Base-by-base conservation (phyloP, 2,888 invertebrate genomes). In the Antheraea assamensis region DNA sequence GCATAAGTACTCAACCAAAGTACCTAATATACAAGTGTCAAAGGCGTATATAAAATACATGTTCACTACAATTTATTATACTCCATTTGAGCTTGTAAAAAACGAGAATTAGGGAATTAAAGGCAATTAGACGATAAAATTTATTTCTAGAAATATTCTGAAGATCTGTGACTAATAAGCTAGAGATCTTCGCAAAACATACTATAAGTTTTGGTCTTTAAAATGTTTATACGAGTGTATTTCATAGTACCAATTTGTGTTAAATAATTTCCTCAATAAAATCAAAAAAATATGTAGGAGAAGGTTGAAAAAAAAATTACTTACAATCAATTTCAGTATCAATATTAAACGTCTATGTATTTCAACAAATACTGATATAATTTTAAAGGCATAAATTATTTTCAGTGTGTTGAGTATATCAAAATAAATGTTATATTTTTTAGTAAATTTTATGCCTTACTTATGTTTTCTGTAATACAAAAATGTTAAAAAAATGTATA, bases 1-100 rank as follows among this genome's bases (percentile, higher is more conserved):
- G 85, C 86, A 78, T 82, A 81, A 81, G 78, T 74, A 74, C 42
- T 72, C 15, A 71, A 47, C 55, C 24, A 49, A 71, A 52, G 30
- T 71, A 68, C 30, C 1, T 68, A 71, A 68, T 35, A n/a, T 55
- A 64, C 17, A 24, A 27, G 24, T 58, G n/a, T 24, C 58, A 58
- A 8, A 58, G 13, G 24, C 24, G n/a, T 10, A 17, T n/a, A 10
- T 24, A 58, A 3, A 52, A 58, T 58, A 58, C 1, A 58, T 58
- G 1, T 58, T n/a, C n/a, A 8, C 7, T 58, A 58, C 8, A 4
- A 58, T 58, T 24, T 58, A 58, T 58, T 58, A 13, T n/a, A 58
- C 24, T 24, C 10, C 10, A 24, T 24, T 58, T 58, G 2, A 24
- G 13, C 58, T 58, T 58, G 58, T n/a, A 58, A 15, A 5, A 58